These are phyloP conservation scores for Tinea trinotella DNA, from an alignment of 2,888 invertebrate genomes.

Conservation along the genomic window DNA sequence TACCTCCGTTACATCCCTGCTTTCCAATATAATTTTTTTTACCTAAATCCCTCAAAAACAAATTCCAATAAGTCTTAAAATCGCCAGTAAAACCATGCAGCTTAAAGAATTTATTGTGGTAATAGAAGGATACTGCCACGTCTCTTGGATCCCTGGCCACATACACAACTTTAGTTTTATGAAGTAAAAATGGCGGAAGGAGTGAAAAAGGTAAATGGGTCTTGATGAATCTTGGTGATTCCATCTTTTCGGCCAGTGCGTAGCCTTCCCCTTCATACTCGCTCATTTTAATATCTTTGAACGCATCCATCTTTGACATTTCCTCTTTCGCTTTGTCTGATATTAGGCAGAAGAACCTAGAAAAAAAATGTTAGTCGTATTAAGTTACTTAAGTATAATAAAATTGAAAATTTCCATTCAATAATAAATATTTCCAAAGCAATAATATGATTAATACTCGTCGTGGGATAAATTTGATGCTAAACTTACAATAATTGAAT, in stretches of 20 bases:
- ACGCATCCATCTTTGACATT: neutral
- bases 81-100: constrained; percentile 73
- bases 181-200: constrained; percentile 21
- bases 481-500: too few relatives aligned
- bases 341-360: neutral
- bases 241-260: neutral
- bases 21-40: constrained; percentile 23
- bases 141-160: constrained; percentile 84
- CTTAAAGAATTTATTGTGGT: constrained; percentile 73
- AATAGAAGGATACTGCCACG: constrained; percentile 80
- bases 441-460: too few relatives aligned
- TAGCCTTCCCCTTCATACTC: neutral
- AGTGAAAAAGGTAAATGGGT: constrained; percentile 20
- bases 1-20: too few relatives aligned
- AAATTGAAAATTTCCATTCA: too few relatives aligned
- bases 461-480: too few relatives aligned
- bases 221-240: constrained; percentile 20
- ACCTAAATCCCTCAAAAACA: constrained; percentile 73
- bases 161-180: constrained; percentile 65
- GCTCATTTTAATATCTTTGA: neutral
- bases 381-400: too few relatives aligned
- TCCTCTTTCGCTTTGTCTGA: neutral
- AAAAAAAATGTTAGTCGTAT: too few relatives aligned
- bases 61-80: constrained; percentile 72
- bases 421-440: too few relatives aligned